Base-by-base conservation (phyloP, 2,888 invertebrate species). In the Papilio demoleus region DNA sequence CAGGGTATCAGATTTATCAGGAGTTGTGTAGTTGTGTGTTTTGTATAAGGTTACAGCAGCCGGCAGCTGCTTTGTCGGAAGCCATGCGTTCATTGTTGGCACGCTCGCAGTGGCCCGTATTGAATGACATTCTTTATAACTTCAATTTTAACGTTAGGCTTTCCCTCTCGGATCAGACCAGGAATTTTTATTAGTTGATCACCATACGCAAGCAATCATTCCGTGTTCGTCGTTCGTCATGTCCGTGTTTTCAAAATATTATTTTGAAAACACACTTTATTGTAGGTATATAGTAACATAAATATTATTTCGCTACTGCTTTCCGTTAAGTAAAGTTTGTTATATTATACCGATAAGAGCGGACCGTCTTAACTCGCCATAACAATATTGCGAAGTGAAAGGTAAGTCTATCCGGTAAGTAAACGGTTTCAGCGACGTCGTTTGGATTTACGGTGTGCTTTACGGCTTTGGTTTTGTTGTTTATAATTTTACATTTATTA, bases 331-430 rank as follows among this genome's bases (percentile, higher is more conserved):
- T n/a, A n/a, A n/a, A n/a, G n/a, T 65, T 65, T 19, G 47, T 17
- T 42, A 42, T 34, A 56, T 45, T 42, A 42, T 53, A 58, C 4
- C 50, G 24, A 47, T 36, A 11, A 38, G 19, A 45, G 22, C 42
- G 59, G 67, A 59, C 58, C 53, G 47, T 34, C 62, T 62, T 65
- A 60, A 68, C 71, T 68, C 68, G 70, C 72, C 71, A 73, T 72
- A 75, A 82, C 81, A 85, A 79, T 79, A 80, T 79, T 78, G 79
- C 75, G 72, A 77, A 88, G 89, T 88, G 88, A 89, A 89, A 90
- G 89, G 90, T 81, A 86, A 85, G 85, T 83, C 81, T 83, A 78
- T 85, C 87, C 86, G 86, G 85, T 78, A 79, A 78, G 76, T 75
- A 72, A 79, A 72, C 77, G 72, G 76, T 74, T 77, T 70, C 72